Percentiles rank a stretch among this genome's conserved stretches.
Conservation (phyloP, 2,888 invertebrate genomes). For the Melinopterus prodromus region DNA sequence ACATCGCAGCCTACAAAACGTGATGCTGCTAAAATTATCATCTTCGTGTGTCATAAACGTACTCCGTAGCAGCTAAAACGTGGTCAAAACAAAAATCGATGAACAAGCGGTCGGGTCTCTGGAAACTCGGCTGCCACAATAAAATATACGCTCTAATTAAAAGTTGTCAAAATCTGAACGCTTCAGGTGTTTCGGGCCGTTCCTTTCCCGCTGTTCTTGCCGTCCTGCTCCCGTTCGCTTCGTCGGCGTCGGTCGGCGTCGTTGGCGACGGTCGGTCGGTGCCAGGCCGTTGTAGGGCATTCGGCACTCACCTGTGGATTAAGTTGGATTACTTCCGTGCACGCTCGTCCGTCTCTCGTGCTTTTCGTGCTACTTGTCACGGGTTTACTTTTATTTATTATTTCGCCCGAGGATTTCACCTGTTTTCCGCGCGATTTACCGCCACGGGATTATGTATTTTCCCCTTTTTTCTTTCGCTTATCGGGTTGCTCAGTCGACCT, state of each 20-base stretch:
- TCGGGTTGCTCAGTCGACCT: background rate
- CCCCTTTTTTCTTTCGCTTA: background rate
- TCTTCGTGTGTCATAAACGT: background rate
- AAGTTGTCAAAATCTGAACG: conserved; percentile 4
- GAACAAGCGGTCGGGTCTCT: background rate
- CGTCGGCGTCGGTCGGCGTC: too few species aligned
- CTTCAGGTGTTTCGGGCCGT: background rate
- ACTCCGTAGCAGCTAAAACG: background rate
- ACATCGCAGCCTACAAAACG: background rate
- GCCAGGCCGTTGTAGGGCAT: conserved; percentile 5
- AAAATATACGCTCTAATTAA: background rate
- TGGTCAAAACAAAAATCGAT: background rate
- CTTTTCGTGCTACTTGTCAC: conserved; percentile 4
- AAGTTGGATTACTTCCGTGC: conserved; percentile 21
- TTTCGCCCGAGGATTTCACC: background rate
- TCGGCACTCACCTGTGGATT: conserved; percentile 25
- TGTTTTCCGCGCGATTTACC: conserved; percentile 4
- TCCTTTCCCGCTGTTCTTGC: background rate
- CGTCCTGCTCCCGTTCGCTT: background rate
- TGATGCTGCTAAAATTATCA: background rate
- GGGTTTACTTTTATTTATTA: conserved; percentile 4
- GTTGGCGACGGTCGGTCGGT: background rate
- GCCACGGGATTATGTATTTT: background rate
- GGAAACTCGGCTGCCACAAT: background rate
- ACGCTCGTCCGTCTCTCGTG: conserved; percentile 17